Evolutionary conservation across 2,888 invertebrate species (phyloP).

Genomic region (Papilio protenor): DNA sequence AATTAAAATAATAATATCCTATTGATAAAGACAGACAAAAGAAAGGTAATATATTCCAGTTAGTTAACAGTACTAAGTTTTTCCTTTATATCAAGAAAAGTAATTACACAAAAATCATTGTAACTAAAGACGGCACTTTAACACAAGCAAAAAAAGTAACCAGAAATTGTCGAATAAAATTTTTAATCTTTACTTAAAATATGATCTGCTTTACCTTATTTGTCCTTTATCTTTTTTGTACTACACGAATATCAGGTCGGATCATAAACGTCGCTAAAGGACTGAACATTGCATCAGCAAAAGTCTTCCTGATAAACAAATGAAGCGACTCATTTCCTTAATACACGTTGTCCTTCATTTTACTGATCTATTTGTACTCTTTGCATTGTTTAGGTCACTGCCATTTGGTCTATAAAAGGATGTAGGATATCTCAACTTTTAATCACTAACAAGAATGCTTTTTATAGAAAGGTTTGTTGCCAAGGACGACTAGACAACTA

Average conservation of each 20-base stretch:
- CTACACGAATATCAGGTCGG: slow-evolving; percentile 4
- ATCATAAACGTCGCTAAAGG: slow-evolving; percentile 19
- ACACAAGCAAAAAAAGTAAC: not conserved
- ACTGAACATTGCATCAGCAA: slow-evolving; percentile 33
- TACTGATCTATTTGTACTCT: slow-evolving; percentile 34
- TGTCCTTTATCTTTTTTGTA: slow-evolving; percentile 2
- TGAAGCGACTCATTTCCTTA: slow-evolving; percentile 32
- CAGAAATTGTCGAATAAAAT: not conserved
- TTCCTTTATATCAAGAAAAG: not conserved
- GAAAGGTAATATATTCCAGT: not conserved
- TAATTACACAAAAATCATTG: too few relatives aligned
- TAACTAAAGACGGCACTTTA: not conserved
- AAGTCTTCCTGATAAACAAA: slow-evolving; percentile 37
- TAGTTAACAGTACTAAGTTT: not conserved
- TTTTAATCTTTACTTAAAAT: slow-evolving; percentile 1
- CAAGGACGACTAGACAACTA: slow-evolving; percentile 14
- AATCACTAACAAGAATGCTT: slow-evolving; percentile 16
- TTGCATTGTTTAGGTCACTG: slow-evolving; percentile 32
- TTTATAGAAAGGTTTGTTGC: slow-evolving; percentile 21
- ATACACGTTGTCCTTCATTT: slow-evolving; percentile 32
- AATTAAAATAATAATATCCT: too few relatives aligned
- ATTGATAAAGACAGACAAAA: not conserved
- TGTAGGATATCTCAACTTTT: slow-evolving; percentile 18
- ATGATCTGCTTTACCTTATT: slow-evolving; percentile 4
- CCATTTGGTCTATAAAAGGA: slow-evolving; percentile 23